These are phyloP conservation scores for Drosophila lacertosa DNA, from an alignment of 1,140 invertebrate genomes.

Conservation along the genomic window DNA sequence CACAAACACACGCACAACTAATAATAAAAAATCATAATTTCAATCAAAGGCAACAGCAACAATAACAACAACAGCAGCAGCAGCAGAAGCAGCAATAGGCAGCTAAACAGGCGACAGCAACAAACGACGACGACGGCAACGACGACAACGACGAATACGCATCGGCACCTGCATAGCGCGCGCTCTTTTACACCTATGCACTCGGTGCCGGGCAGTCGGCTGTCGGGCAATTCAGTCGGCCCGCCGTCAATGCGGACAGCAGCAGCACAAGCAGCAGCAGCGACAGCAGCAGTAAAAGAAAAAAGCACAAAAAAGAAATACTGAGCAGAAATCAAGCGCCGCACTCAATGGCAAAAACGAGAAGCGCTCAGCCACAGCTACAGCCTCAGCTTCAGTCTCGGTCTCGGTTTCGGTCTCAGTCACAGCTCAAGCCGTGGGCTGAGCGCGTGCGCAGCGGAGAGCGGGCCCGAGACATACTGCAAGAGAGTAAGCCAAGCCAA, in stretches of 20 bases:
- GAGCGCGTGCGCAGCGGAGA: constrained; percentile 56
- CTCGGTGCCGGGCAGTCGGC: constrained; percentile 32
- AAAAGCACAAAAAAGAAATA: constrained; percentile 37
- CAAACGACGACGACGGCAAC: constrained; percentile 19
- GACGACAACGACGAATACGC: constrained; percentile 42
- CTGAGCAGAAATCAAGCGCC: constrained; percentile 53
- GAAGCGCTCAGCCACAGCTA: constrained; percentile 19
- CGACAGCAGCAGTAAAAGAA: constrained; percentile 25
- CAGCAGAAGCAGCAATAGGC: constrained; percentile 21
- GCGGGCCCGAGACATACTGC: constrained; percentile 13
- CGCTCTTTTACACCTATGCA: constrained; percentile 73
- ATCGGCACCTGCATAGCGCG: constrained; percentile 75
- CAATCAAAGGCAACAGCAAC: constrained; percentile 71
- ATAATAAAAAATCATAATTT: constrained; percentile 83
- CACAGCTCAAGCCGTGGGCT: constrained; percentile 39
- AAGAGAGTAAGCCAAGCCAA: constrained; percentile 35
- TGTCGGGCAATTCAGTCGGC: constrained; percentile 25
- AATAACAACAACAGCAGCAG: constrained; percentile 31
- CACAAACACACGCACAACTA: constrained; percentile 65
- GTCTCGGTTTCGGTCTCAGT: constrained; percentile 16
- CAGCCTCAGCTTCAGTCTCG: constrained; percentile 2
- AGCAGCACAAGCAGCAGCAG: constrained; percentile 25
- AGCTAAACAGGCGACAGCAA: constrained; percentile 29
- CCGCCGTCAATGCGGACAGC: constrained; percentile 26
- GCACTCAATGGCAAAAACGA: constrained; percentile 60